A percentile compares a stretch with the other conserved stretches of the same genome.
These are phyloP conservation scores for Poecilia latipinna DNA, from an alignment of 2,113 vertebrate genomes.

Conservation along the genomic window DNA sequence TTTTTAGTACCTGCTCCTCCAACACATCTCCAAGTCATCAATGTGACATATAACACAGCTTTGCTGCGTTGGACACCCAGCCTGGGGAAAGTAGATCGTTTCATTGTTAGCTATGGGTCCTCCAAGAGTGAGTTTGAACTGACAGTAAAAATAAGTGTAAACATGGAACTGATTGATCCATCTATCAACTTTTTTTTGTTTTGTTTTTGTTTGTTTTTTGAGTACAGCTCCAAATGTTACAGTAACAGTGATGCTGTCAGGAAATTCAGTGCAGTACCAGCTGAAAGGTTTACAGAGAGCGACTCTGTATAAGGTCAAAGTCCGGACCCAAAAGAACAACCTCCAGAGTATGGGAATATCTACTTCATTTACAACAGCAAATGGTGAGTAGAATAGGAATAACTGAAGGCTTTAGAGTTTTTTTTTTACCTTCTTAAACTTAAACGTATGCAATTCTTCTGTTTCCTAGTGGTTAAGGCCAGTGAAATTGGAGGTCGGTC, in stretches of 20 bases:
- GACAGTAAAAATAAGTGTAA: not conserved
- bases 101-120: slow-evolving; percentile 83
- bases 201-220: not conserved
- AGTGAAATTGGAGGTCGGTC: slow-evolving; percentile 78
- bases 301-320: slow-evolving; percentile 84
- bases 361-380: slow-evolving; percentile 84
- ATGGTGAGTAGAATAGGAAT: slow-evolving; percentile 68
- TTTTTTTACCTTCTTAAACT: not conserved
- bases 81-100: slow-evolving; percentile 83
- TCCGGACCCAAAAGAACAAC: slow-evolving; percentile 82
- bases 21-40: slow-evolving; percentile 78
- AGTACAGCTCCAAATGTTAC: slow-evolving; percentile 79
- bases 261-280: slow-evolving; percentile 78
- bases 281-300: slow-evolving; percentile 75
- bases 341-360: slow-evolving; percentile 80
- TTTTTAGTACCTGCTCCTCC: slow-evolving; percentile 85
- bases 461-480: slow-evolving; percentile 74
- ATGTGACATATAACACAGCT: slow-evolving; percentile 83
- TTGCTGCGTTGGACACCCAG: slow-evolving; percentile 84
- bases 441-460: slow-evolving; percentile 7
- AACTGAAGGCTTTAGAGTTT: not conserved
- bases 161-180: not conserved
- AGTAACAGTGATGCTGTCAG: slow-evolving; percentile 80
- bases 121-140: slow-evolving; percentile 79
- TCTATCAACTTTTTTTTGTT: not conserved